These are phyloP conservation scores for Lepidothrix coronata DNA, from an alignment of 2,113 vertebrate genomes.

Conservation along the genomic window DNA sequence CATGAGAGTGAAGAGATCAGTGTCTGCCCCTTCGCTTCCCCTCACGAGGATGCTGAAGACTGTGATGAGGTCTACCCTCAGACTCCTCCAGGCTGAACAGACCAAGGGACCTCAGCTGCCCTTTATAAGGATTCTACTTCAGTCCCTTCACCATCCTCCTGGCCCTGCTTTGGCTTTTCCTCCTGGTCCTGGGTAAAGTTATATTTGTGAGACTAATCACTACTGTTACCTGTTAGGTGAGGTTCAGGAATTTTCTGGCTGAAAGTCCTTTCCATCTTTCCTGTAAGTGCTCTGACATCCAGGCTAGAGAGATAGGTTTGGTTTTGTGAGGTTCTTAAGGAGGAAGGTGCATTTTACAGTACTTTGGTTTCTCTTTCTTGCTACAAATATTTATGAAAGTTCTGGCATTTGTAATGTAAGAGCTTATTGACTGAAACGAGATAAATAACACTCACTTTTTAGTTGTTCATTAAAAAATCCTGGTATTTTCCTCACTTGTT, in stretches of 20 bases:
- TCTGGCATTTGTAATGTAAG: neutral
- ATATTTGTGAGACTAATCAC: neutral
- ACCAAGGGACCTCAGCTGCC: neutral
- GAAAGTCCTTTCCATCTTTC: neutral
- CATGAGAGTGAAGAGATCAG: no score
- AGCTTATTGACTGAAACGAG: neutral
- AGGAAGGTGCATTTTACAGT: neutral
- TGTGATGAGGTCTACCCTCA: neutral
- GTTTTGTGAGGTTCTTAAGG: neutral
- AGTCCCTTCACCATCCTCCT: neutral
- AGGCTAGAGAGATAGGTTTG: neutral
- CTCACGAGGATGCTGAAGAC: neutral
- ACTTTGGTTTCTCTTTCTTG: neutral
- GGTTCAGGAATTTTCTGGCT: neutral
- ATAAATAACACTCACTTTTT: neutral
- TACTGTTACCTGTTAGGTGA: neutral
- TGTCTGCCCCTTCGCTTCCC: no score
- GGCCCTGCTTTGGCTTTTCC: neutral
- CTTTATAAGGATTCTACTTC: accelerated
- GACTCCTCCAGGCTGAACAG: neutral
- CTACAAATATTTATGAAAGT: neutral
- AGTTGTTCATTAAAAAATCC: neutral
- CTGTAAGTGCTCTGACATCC: neutral
- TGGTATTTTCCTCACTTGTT: neutral
- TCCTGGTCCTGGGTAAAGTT: neutral